phyloP scores from a whole-genome alignment of 2,888 invertebrate species.

The Bugulina stolonifera region DNA sequence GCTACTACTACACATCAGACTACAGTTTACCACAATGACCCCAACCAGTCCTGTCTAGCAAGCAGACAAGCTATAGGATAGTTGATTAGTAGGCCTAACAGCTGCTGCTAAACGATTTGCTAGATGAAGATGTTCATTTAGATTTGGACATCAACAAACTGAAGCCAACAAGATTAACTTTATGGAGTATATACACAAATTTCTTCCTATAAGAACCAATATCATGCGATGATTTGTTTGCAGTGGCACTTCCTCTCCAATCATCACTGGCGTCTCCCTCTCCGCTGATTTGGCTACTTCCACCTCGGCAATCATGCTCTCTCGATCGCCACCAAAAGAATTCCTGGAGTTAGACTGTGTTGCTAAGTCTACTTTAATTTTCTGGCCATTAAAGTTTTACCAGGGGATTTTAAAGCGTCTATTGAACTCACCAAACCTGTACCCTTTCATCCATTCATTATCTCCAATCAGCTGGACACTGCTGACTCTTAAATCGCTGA shows the following conservation, averaged over 20 bases:
- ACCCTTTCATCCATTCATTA: conserved; percentile 73
- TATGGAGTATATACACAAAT: too few relatives aligned
- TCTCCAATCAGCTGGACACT: conserved; percentile 75
- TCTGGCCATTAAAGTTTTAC: conserved; percentile 61
- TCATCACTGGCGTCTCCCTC: conserved; percentile 22
- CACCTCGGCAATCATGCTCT: conserved; percentile 16
- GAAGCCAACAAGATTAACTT: too few relatives aligned
- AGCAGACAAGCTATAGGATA: too few relatives aligned
- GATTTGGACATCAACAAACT: too few relatives aligned
- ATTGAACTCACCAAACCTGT: conserved; percentile 87
- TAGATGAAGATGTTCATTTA: too few relatives aligned
- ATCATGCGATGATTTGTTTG: neutral
- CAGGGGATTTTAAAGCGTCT: conserved; percentile 73
- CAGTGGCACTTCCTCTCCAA: neutral
- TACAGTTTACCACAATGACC: too few relatives aligned
- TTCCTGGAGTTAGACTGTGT: conserved; percentile 37
- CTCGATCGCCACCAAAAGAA: conserved; percentile 27
- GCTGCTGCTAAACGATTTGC: too few relatives aligned
- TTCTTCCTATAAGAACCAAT: too few relatives aligned
- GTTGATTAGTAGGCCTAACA: too few relatives aligned
- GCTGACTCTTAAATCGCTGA: conserved; percentile 67
- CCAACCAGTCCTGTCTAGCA: too few relatives aligned
- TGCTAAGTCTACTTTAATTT: conserved; percentile 47
- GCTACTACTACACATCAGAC: too few relatives aligned
- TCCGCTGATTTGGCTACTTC: conserved; percentile 16